A percentile compares a stretch with the other conserved stretches of the same genome.
Evolutionary conservation across 2,113 vertebrate genomes (phyloP).

Genomic region (Phocoena phocoena): DNA sequence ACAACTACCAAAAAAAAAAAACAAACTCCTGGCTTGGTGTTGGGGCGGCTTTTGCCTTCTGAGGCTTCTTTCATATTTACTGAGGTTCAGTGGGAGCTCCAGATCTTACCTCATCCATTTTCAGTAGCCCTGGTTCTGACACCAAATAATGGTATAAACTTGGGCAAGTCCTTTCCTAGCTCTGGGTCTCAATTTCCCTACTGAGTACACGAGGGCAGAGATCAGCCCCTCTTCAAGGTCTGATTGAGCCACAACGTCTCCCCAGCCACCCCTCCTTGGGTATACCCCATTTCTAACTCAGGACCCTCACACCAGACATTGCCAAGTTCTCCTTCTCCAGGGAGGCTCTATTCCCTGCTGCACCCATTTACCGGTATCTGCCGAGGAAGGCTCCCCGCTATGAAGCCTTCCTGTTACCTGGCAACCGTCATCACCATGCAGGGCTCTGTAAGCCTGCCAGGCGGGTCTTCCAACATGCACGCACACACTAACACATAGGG

Average conservation of each 20-base stretch:
- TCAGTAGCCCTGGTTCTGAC: not conserved
- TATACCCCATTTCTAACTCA: not conserved
- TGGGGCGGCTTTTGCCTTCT: not conserved
- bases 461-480: not conserved
- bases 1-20: too few relatives aligned
- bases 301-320: not conserved
- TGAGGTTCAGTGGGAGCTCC: not conserved
- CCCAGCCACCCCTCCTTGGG: conserved; percentile 15
- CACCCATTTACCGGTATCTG: conserved; percentile 75
- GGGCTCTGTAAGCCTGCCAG: conserved; percentile 68
- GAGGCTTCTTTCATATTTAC: not conserved
- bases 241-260: not conserved
- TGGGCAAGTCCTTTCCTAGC: not conserved
- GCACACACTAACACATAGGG: not conserved
- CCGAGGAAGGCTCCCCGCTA: conserved; percentile 73
- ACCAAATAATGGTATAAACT: not conserved
- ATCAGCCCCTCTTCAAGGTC: not conserved
- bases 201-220: not conserved
- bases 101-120: not conserved
- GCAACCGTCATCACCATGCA: conserved; percentile 80
- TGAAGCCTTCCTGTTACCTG: conserved; percentile 81
- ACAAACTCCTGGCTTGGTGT: not conserved
- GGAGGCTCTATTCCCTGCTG: not conserved
- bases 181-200: not conserved
- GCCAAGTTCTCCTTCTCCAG: not conserved